Base-by-base conservation (phyloP, 2,113 vertebrate genomes). In the Pachypanchax playfairii region DNA sequence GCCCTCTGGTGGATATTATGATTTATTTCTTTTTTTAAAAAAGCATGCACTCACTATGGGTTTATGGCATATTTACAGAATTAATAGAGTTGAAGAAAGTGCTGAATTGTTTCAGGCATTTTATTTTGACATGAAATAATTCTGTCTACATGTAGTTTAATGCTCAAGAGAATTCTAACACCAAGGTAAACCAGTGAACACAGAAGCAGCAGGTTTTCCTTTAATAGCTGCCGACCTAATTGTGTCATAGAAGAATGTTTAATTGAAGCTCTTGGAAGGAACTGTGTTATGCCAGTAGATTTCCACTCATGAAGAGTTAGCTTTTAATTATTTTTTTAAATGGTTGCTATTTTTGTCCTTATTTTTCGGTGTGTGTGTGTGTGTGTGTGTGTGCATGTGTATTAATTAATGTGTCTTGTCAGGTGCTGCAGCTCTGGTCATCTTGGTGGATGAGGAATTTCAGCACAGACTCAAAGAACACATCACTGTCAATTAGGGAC, bases 401-500 rank as follows among this genome's bases (percentile, higher is more conserved):
- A 55, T 82, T 90, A 91, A 91, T 91, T 89, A 92, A 90, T 87
- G 82, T 84, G 75, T 70, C 65, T 83, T 86, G 88, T 86, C 87
- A 90, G 90, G 80, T 80, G 52, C 75, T 66, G 73, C 71, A 50
- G 79, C 71, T 78, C 83, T 39, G 79, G 79, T 84, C 87, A 84
- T 65, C 80, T 81, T 29, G 63, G 65, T 77, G 79, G 66, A 83
- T 80, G 85, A 84, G 75, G 65, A 76, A 79, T 87, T 82, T 77
- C 73, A 72, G 77, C 73, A 72, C 50, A 56, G 63, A 90, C 81
- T 88, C 80, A 84, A 87, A 89, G 83, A 90, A 88, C 88, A 89
- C 82, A 89, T 92, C 88, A 89, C 88, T 90, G 90, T 89, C 89
- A 89, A 89, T 91, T 91, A 91, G 77, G 66, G 76, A 73, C 77